A percentile compares a stretch with the other conserved stretches of the same genome.
Evolutionary conservation across 2,888 invertebrate genomes (phyloP).

Genomic region (Cryptocephalus moraei): DNA sequence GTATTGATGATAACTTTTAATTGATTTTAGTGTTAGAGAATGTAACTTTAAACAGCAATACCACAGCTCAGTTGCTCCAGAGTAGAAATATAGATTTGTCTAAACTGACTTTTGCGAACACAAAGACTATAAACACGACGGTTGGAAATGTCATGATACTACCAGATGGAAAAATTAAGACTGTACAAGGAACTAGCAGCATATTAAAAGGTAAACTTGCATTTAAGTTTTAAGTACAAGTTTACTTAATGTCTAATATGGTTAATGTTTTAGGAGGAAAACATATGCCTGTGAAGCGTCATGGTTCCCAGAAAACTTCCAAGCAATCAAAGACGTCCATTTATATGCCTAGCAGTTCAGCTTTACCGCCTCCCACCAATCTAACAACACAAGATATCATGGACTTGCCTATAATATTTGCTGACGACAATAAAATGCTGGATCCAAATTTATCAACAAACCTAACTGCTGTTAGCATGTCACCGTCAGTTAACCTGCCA

Average conservation of each 20-base stretch:
- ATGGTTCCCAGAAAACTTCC: neutral
- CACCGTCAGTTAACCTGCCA: slow-evolving; percentile 1
- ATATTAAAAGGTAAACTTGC: neutral
- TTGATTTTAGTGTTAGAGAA: slow-evolving; percentile 33
- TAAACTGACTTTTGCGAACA: slow-evolving; percentile 29
- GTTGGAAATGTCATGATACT: slow-evolving; percentile 30
- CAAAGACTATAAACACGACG: slow-evolving; percentile 14
- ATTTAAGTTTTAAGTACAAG: neutral
- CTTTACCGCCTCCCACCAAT: slow-evolving; percentile 36
- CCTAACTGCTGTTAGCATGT: slow-evolving; percentile 4
- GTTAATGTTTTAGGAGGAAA: no score
- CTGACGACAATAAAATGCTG: slow-evolving; percentile 43
- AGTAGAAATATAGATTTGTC: slow-evolving; percentile 30
- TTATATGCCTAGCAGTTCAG: slow-evolving; percentile 5
- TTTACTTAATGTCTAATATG: no score
- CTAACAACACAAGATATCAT: slow-evolving; percentile 47
- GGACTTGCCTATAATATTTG: slow-evolving; percentile 56
- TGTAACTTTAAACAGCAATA: slow-evolving; percentile 25
- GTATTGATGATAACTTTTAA: slow-evolving; percentile 1
- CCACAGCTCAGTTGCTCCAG: slow-evolving; percentile 24
- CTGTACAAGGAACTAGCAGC: slow-evolving; percentile 7
- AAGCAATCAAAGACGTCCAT: neutral
- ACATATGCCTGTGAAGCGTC: no score
- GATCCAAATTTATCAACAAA: slow-evolving; percentile 19
- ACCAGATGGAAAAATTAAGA: slow-evolving; percentile 33